Base-by-base conservation (phyloP, 1,140 invertebrate genomes). In the Trissolcus basalis region DNA sequence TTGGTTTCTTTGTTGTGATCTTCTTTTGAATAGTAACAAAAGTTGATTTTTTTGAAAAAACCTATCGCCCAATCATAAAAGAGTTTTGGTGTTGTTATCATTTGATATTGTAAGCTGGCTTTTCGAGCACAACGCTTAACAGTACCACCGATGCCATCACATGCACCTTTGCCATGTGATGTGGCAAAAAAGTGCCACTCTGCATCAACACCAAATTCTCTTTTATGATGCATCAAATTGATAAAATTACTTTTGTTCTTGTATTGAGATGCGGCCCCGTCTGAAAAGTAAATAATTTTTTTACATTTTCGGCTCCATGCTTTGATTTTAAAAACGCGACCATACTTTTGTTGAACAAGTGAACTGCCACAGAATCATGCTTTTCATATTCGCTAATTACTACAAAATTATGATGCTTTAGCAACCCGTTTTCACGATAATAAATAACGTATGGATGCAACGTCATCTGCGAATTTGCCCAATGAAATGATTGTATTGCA, bases 151-250 rank as follows among this genome's bases (percentile, higher is more conserved):
- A 82, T 33, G 3, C 80, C 81, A 67, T 81, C 77, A 54, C 73
- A 80, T 1, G 68, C 55, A 12, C 72, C 65, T 36, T 58, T 56
- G 13, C 59, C 58, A 11, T 56, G 60, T 9, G 69, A 56, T 16
- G 60, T 72, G 1, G 81, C 82, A 64, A 81, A 84, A 64, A 86
- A 84, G 32, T 80, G 45, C 80, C 84, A 85, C 64, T 83, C 77
- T 10, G 82, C 83, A 3, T 69, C 27, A 16, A 86, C 39, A 8
- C 44, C 48, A 72, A 83, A 86, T 63, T 86, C 83, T 33, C 54
- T 44, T 50, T 77, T 16, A 43, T 83, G 83, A 35, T 78, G 27
- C 33, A 75, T 69, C 1, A 84, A 53, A 53, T 84, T 86, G 1
- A 67, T 13, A 51, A 85, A 83, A 71, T 83, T 85, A 15, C 79